Evolutionary conservation across 2,797 vertebrate species (phyloP), one percentile per base, ranked within the genome.

Genomic region (Cryptoprocta ferox): DNA sequence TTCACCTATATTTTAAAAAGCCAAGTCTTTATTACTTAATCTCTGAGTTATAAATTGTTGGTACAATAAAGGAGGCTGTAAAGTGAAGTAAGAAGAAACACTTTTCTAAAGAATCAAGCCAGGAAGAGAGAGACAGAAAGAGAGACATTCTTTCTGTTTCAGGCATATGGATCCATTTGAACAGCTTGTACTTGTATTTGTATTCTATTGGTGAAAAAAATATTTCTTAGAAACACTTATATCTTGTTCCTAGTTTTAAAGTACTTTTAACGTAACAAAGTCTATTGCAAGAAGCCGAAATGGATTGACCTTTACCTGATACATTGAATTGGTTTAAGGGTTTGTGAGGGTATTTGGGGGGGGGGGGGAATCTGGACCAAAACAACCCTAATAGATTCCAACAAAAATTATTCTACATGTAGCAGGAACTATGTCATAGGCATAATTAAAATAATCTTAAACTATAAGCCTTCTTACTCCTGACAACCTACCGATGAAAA

Each of bases 171-270:
- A 85, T 35, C 7, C 35, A n/a, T 82, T 28, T 79, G 13, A 80
- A 48, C 26, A 75, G 42, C 3, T 75, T 96, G 14, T 83, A 45
- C 42, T 75, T 32, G 16, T 32, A 75, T 45, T 32, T 48, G 32
- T 35, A n/a, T 45, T 96, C 30, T 70, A 88, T 70, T 92, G 95
- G 35, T 48, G 21, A 39, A 45, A 92, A 71, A 68, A 56, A 24
- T 8, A 28, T 7, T 45, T 95, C 42, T 89, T 84, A 59, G 42
- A 66, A 92, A 88, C 14, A 76, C 95, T 87, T 92, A 30, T 30
- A 85, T 89, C 7, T 87, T 80, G 24, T 85, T 97, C 3, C 1
- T 63, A 84, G 93, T 94, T 93, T 86, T 39, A 94, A 98, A 92
- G 91, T 85, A 79, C 0, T 37, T 94, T 82, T 65, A 65, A 70